Conservation (phyloP, 2,113 vertebrate species). For the Rhinogobius similis region DNA sequence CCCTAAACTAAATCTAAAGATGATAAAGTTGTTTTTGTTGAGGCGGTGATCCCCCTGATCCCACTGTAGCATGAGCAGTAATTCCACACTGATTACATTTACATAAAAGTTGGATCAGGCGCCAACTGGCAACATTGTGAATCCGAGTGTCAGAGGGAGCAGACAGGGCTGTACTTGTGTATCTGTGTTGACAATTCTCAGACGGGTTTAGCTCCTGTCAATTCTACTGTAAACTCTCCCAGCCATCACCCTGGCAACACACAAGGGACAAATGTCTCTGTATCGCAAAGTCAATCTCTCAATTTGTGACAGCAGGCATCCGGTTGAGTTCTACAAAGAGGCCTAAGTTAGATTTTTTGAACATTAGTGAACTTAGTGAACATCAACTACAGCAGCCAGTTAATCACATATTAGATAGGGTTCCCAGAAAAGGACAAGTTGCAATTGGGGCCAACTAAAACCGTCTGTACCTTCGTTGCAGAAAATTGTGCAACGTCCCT, state of each 20-base stretch:
- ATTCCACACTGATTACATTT: constrained; percentile 17
- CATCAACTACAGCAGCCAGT: too few species aligned
- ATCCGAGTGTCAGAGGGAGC: constrained; percentile 17
- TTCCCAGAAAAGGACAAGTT: too few species aligned
- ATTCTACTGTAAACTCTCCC: constrained; percentile 46
- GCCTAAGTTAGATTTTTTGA: background rate
- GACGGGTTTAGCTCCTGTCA: constrained; percentile 43
- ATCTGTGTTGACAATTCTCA: constrained; percentile 49
- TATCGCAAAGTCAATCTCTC: constrained; percentile 36
- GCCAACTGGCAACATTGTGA: background rate
- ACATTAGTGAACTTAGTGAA: too few species aligned
- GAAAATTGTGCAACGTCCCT: too few species aligned
- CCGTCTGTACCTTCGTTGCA: too few species aligned
- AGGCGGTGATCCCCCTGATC: background rate
- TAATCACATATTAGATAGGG: too few species aligned
- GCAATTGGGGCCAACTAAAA: too few species aligned
- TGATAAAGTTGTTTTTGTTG: constrained; percentile 6
- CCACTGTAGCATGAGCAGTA: constrained; percentile 2
- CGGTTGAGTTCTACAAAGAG: background rate
- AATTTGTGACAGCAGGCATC: constrained; percentile 46
- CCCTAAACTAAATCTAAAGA: constrained; percentile 1
- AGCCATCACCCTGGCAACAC: constrained; percentile 41
- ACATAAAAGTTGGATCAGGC: constrained; percentile 15
- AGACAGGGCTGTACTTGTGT: constrained; percentile 16
- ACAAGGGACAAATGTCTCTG: constrained; percentile 55